These are phyloP conservation scores for Aptenodytes forsteri DNA, from an alignment of 2,113 vertebrate species.

Conservation along the genomic window DNA sequence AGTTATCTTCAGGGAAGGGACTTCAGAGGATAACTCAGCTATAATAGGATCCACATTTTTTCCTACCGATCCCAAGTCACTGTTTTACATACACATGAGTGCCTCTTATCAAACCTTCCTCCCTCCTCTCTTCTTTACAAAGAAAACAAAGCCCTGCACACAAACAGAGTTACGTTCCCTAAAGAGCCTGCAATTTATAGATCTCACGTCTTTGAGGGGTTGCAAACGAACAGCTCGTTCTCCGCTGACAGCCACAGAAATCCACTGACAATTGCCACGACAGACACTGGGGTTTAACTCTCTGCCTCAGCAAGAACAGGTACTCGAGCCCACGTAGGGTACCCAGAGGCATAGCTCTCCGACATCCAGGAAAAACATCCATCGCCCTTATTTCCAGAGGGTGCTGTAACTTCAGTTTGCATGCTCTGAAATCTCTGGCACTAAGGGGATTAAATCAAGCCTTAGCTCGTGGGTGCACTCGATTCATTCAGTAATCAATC, in stretches of 20 bases:
- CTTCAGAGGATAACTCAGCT: not conserved
- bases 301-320: not conserved
- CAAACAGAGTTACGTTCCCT: not conserved
- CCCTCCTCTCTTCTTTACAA: not conserved
- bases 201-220: accelerated
- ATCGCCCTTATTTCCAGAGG: not conserved
- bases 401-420: not conserved
- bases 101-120: not conserved
- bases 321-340: not conserved
- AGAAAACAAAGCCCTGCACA: not conserved
- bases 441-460: constrained; percentile 25
- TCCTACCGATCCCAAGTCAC: not conserved
- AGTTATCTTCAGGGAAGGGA: not conserved
- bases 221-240: not conserved
- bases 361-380: not conserved
- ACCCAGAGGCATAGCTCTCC: not conserved
- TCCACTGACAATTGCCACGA: not conserved
- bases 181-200: not conserved
- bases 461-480: not conserved
- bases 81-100: not conserved
- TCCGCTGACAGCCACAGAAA: not conserved
- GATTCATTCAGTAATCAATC: constrained; percentile 37
- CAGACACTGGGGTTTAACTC: not conserved
- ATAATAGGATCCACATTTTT: not conserved
- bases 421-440: not conserved